Conservation (phyloP, 2,113 vertebrate species). For the Tragelaphus scriptus region DNA sequence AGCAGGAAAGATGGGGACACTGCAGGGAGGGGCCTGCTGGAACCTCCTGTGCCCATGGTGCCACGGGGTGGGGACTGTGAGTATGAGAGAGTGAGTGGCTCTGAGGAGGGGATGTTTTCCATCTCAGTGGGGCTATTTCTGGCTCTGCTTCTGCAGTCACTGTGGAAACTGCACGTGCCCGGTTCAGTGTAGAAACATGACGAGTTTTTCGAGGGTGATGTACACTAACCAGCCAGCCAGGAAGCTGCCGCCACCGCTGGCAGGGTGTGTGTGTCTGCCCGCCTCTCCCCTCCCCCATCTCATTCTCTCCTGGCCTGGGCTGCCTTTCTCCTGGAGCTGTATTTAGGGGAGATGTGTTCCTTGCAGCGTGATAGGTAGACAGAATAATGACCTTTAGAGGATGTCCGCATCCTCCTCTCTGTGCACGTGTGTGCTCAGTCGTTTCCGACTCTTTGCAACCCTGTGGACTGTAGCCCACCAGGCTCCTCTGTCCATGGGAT, state of each 20-base stretch:
- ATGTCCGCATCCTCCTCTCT: neutral
- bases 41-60: neutral
- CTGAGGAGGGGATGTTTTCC: conserved; percentile 65
- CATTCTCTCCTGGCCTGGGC: neutral
- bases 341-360: neutral
- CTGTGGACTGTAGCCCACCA: neutral
- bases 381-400: neutral
- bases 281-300: neutral
- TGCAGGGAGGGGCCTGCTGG: neutral
- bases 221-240: neutral
- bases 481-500: neutral
- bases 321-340: neutral
- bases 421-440: neutral
- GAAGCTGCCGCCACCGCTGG: neutral
- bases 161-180: conserved; percentile 72
- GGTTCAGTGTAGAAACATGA: conserved; percentile 62
- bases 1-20: neutral
- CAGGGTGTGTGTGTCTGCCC: neutral
- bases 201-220: conserved; percentile 57
- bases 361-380: neutral
- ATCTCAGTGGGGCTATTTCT: conserved; percentile 62
- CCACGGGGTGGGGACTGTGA: neutral
- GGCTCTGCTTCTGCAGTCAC: conserved; percentile 61
- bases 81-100: neutral
- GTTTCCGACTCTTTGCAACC: neutral